phyloP scores from a whole-genome alignment of 2,797 vertebrate species.

The Pseudomugil tenellus region DNA sequence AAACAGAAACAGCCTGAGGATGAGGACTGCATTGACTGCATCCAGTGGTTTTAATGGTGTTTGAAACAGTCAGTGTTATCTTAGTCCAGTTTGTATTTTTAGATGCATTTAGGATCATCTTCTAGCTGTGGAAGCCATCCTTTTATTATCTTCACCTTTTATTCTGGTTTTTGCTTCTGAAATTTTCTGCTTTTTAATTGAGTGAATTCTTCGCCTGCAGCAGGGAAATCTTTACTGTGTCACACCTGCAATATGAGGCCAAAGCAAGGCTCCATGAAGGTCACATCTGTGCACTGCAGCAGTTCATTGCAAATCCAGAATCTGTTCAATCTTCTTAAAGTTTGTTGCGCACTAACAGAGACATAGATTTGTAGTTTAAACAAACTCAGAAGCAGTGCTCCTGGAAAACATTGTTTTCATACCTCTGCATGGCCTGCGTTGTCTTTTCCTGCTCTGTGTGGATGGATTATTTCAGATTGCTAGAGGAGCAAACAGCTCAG shows the following conservation, averaged over 20 bases:
- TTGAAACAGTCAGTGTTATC: background rate
- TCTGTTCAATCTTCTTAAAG: background rate
- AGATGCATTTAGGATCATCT: background rate
- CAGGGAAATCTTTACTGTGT: background rate
- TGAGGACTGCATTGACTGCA: background rate
- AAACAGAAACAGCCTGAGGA: too few relatives aligned
- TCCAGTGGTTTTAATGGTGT: background rate
- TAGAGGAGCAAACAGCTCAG: background rate
- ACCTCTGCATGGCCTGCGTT: background rate
- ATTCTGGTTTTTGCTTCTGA: background rate
- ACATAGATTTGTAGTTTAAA: background rate
- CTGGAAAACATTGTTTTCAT: background rate
- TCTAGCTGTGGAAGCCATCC: background rate
- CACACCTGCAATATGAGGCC: background rate
- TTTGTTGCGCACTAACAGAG: background rate
- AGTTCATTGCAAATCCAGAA: background rate
- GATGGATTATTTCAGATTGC: background rate
- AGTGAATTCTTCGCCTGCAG: background rate
- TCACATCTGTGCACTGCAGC: background rate
- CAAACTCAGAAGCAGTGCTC: background rate
- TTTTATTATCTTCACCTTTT: background rate
- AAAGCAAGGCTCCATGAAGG: background rate
- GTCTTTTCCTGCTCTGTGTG: background rate
- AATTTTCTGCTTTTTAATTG: background rate
- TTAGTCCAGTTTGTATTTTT: background rate